Evolutionary conservation across 2,797 vertebrate species (phyloP).

Genomic region (Etheostoma perlongum): DNA sequence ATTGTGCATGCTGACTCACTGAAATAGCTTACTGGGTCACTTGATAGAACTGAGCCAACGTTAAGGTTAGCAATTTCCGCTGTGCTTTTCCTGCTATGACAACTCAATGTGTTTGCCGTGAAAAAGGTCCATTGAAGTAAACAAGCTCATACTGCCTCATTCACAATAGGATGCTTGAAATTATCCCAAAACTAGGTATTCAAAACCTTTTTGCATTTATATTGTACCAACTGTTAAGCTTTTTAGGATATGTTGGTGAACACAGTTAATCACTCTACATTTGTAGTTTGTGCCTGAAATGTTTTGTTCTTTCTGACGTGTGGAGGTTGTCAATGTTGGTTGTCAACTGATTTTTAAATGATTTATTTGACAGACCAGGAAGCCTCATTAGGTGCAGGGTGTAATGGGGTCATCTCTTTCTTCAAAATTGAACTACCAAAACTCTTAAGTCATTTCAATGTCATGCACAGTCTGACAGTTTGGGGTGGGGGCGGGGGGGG

Average conservation of each 20-base stretch:
- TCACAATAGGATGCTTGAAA: not conserved
- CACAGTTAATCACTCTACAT: not conserved
- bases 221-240: not conserved
- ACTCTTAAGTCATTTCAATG: slow-evolving; percentile 57
- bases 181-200: not conserved
- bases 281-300: not conserved
- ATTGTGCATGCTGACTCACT: too few species aligned
- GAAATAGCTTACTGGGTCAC: too few species aligned
- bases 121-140: not conserved
- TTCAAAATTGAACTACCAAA: slow-evolving; percentile 19
- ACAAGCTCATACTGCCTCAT: not conserved
- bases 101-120: too few species aligned
- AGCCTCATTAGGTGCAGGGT: slow-evolving; percentile 25
- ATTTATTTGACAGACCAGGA: slow-evolving; percentile 22
- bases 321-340: not conserved
- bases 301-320: not conserved
- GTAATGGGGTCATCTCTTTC: slow-evolving; percentile 13
- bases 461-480: slow-evolving; percentile 47
- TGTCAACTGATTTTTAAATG: not conserved
- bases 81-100: too few species aligned
- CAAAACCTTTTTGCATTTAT: not conserved
- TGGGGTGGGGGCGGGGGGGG: slow-evolving; percentile 9
- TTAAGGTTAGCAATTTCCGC: too few species aligned
- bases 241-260: not conserved
- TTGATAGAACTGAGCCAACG: too few species aligned